These are phyloP conservation scores for Alcedo atthis DNA, from an alignment of 2,797 vertebrate species.

Conservation along the genomic window DNA sequence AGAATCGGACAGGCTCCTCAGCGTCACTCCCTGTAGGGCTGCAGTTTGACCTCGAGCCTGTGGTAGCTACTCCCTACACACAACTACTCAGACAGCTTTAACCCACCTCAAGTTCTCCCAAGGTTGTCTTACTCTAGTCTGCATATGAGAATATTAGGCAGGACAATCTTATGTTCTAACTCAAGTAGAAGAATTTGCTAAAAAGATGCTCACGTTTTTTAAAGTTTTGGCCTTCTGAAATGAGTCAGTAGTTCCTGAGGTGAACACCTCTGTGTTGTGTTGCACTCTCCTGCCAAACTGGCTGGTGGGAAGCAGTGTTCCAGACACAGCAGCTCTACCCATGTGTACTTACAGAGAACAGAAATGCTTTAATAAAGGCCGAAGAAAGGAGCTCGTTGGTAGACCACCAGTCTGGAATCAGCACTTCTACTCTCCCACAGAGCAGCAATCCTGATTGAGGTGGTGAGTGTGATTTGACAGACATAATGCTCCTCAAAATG, in stretches of 20 bases:
- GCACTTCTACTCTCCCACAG: not conserved
- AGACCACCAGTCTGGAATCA: not conserved
- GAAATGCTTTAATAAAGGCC: conserved; percentile 4
- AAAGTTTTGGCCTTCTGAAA: not conserved
- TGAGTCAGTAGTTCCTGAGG: not conserved
- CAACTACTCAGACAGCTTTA: not conserved
- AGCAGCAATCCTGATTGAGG: not conserved
- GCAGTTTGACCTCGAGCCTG: not conserved
- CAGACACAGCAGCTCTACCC: not conserved
- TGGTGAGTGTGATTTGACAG: not conserved
- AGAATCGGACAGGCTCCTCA: not conserved
- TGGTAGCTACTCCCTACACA: not conserved
- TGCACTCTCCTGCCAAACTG: not conserved
- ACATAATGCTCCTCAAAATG: not conserved
- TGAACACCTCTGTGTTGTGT: not conserved
- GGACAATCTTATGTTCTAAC: not conserved
- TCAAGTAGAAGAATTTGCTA: not conserved
- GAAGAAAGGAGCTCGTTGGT: not conserved
- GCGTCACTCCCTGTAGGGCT: not conserved
- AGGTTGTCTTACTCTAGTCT: not conserved
- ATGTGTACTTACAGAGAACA: not conserved
- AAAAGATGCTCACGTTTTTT: not conserved
- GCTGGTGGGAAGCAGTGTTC: not conserved
- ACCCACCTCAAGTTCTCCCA: not conserved
- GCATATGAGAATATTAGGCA: not conserved